Conservation (phyloP, 2,888 invertebrate species). For the Lycocerus yunnanus region DNA sequence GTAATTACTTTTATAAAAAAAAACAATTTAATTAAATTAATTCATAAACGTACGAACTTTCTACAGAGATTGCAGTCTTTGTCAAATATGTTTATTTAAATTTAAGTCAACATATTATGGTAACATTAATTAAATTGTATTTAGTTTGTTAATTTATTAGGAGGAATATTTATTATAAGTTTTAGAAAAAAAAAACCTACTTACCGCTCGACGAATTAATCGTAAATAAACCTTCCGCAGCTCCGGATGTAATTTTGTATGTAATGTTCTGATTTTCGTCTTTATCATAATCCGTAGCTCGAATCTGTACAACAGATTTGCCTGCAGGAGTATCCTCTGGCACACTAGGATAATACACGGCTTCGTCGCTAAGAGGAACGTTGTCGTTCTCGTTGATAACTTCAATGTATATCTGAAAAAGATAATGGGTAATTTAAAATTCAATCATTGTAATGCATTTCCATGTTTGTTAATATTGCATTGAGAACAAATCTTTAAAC, state of each 20-base stretch:
- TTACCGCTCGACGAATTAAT: conserved; percentile 84
- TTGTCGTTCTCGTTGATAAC: conserved; percentile 95
- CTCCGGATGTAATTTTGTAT: conserved; percentile 87
- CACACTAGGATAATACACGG: conserved; percentile 83
- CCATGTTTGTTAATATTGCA: background rate
- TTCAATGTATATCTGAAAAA: conserved; percentile 73
- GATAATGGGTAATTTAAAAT: background rate
- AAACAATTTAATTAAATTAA: background rate
- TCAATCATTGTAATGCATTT: conserved; percentile 4
- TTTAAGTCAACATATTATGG: background rate
- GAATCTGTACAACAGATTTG: conserved; percentile 73
- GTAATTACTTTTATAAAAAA: no score
- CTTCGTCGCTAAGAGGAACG: conserved; percentile 84
- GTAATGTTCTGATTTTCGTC: conserved; percentile 69
- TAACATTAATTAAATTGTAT: background rate
- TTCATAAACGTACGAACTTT: background rate
- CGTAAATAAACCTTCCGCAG: conserved; percentile 88
- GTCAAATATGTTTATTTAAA: background rate
- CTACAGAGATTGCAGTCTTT: background rate
- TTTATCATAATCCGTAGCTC: conserved; percentile 80
- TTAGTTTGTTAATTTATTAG: background rate
- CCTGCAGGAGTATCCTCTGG: conserved; percentile 79
- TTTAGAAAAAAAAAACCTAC: conserved; percentile 37
- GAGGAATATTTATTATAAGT: background rate
- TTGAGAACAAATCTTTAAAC: background rate